Conservation (phyloP, 2,888 invertebrate genomes). For the Pardosa pseudoannulata region DNA sequence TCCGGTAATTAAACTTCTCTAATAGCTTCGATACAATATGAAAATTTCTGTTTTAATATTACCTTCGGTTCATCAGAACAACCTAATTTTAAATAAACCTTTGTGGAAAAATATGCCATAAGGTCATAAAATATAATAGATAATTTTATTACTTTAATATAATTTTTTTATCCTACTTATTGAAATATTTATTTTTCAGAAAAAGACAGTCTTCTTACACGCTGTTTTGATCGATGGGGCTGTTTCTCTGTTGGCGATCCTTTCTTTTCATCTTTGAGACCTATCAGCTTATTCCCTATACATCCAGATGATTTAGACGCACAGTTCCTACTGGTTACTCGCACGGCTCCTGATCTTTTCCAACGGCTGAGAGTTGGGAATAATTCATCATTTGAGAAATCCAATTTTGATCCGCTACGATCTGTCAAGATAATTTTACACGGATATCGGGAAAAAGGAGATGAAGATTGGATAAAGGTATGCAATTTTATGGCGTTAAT, state of each 20-base stretch:
- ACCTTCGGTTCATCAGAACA: no score
- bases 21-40: no score
- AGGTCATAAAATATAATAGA: no score
- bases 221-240: conserved; percentile 88
- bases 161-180: no score
- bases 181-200: no score
- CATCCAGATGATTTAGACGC: conserved; percentile 86
- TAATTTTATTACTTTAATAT: no score
- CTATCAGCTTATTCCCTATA: conserved; percentile 87
- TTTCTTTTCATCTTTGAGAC: conserved; percentile 80
- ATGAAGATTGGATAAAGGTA: conserved; percentile 88
- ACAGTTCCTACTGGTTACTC: conserved; percentile 85
- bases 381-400: conserved; percentile 66
- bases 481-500: no score
- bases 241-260: conserved; percentile 83
- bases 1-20: no score
- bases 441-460: conserved; percentile 90
- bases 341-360: conserved; percentile 84
- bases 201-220: conserved; percentile 63
- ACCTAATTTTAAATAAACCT: no score
- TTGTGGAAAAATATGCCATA: no score
- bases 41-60: no score
- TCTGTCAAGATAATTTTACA: conserved; percentile 89
- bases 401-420: conserved; percentile 83
- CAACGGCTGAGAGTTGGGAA: conserved; percentile 70